These are phyloP conservation scores for Trachemys scripta DNA, from an alignment of 2,113 vertebrate species.

Conservation along the genomic window DNA sequence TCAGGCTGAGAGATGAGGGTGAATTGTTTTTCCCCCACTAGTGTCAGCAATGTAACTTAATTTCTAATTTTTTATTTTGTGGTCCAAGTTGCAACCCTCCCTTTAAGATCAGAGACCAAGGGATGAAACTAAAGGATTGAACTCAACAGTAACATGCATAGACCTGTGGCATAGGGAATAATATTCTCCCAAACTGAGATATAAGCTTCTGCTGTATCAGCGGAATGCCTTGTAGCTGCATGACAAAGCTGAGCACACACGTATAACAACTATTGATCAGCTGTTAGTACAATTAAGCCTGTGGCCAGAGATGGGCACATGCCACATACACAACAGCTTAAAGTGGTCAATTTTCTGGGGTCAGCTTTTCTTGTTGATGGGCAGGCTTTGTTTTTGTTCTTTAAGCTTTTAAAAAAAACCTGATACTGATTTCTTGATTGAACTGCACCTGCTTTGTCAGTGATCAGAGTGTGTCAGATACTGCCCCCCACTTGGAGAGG, in stretches of 20 bases:
- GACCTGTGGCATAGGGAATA: accelerated
- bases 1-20: background rate
- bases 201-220: accelerated
- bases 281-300: background rate
- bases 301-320: background rate
- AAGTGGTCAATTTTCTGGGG: background rate
- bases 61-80: background rate
- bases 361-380: background rate
- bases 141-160: background rate
- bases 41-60: background rate
- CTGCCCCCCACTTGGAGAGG: background rate
- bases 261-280: background rate
- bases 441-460: background rate
- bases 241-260: background rate
- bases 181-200: accelerated
- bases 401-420: background rate
- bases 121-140: background rate
- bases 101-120: accelerated
- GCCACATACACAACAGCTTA: background rate
- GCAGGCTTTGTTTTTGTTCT: background rate
- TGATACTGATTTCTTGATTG: background rate
- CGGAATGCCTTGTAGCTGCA: accelerated
- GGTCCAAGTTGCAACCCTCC: accelerated
- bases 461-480: background rate
- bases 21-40: background rate